phyloP scores from a whole-genome alignment of 2,888 invertebrate genomes.

The Melipona beecheii region DNA sequence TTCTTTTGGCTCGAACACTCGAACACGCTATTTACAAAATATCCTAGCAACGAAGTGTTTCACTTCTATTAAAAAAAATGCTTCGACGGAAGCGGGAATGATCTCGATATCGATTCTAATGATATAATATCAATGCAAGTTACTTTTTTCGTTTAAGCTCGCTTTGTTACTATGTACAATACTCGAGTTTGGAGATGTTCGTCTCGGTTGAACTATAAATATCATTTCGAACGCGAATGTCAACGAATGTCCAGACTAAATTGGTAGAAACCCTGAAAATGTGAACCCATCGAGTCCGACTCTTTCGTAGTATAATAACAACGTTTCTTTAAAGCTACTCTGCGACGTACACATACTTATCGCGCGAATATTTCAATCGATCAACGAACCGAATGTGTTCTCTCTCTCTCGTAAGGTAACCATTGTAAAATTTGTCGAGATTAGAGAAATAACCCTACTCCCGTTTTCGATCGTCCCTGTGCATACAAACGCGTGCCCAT shows the following conservation, averaged over 20 bases:
- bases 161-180: conserved; percentile 56
- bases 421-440: conserved; percentile 22
- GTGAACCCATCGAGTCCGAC: conserved; percentile 54
- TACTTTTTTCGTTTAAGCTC: conserved; percentile 44
- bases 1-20: background rate
- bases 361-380: conserved; percentile 7
- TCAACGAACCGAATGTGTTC: background rate
- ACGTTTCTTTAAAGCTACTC: conserved; percentile 41
- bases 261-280: conserved; percentile 66
- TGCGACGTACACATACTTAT: conserved; percentile 32
- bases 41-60: background rate
- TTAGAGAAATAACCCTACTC: conserved; percentile 4
- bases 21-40: conserved; percentile 35
- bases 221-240: conserved; percentile 33
- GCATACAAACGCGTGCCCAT: conserved; percentile 13
- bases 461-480: conserved; percentile 10
- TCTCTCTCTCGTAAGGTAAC: background rate
- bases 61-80: background rate
- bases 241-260: conserved; percentile 31
- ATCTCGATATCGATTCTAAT: conserved; percentile 23
- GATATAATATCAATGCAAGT: conserved; percentile 34
- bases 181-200: conserved; percentile 13
- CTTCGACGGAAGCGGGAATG: conserved; percentile 17
- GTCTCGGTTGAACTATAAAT: background rate
- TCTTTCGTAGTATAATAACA: conserved; percentile 54